Percentiles rank a stretch among this genome's conserved stretches.
Conservation (phyloP, 2,888 invertebrate species). For the Ochropacha duplaris region DNA sequence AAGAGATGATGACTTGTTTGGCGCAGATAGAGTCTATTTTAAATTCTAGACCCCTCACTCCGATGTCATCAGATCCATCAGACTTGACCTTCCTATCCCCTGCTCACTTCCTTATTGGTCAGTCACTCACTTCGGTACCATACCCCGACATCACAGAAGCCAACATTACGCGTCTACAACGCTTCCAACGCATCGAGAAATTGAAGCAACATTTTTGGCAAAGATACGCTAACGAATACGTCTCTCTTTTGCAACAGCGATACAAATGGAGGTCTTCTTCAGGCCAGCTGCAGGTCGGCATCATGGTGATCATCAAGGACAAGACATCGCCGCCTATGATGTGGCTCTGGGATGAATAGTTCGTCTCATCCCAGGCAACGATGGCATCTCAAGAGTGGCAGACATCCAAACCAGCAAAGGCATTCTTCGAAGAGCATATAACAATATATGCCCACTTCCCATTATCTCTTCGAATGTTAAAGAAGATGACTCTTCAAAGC, state of each 20-base stretch:
- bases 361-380: too few species aligned
- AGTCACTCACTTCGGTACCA: slow-evolving; percentile 9
- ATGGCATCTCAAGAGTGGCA: too few species aligned
- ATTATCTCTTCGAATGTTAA: too few species aligned
- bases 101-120: slow-evolving; percentile 19
- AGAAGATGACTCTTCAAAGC: too few species aligned
- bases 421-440: too few species aligned
- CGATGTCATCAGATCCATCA: slow-evolving; percentile 14
- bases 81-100: slow-evolving; percentile 16
- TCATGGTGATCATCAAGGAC: slow-evolving; percentile 19
- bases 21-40: slow-evolving; percentile 19
- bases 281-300: slow-evolving; percentile 8
- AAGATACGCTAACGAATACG: slow-evolving; percentile 6
- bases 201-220: slow-evolving; percentile 9
- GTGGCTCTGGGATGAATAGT: slow-evolving; percentile 13
- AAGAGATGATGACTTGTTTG: slow-evolving; percentile 19
- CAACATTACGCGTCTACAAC: slow-evolving; percentile 3
- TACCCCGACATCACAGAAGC: slow-evolving; percentile 8
- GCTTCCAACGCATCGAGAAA: slow-evolving; percentile 4
- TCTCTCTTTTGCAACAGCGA: slow-evolving; percentile 10
- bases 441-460: too few species aligned
- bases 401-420: too few species aligned
- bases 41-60: slow-evolving; percentile 19
- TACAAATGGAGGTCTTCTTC: slow-evolving; percentile 8
- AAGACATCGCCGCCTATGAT: slow-evolving; percentile 15